Conservation (phyloP, 2,797 vertebrate species). For the Prunella strophiata region DNA sequence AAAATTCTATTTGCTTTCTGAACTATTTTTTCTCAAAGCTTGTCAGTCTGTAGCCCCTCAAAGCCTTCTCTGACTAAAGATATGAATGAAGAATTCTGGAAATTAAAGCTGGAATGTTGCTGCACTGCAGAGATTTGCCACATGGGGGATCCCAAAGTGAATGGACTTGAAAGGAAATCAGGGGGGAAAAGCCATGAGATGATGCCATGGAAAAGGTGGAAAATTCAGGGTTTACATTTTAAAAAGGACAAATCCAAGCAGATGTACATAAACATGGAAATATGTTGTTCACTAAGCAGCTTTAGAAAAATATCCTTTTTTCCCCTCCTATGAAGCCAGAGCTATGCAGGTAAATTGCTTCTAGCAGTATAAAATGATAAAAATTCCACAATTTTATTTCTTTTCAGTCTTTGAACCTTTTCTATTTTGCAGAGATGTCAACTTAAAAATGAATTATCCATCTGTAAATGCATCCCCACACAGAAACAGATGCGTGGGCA, state of each 20-base stretch:
- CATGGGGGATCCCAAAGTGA: constrained; percentile 52
- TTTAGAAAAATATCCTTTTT: not conserved
- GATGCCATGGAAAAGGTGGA: not conserved
- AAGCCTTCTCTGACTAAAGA: not conserved
- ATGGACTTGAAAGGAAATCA: not conserved
- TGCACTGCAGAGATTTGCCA: constrained; percentile 57
- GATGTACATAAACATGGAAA: not conserved
- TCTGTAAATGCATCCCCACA: not conserved
- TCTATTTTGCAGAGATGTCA: not conserved
- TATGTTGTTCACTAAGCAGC: not conserved
- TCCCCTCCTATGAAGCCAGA: not conserved
- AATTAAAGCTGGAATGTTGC: not conserved
- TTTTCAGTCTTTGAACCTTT: not conserved
- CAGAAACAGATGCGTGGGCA: fast-evolving
- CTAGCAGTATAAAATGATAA: not conserved
- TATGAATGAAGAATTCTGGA: not conserved
- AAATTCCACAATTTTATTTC: fast-evolving
- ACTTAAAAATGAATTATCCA: not conserved
- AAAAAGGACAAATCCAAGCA: not conserved
- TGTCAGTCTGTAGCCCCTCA: not conserved
- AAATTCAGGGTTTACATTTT: not conserved
- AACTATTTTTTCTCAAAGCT: not conserved
- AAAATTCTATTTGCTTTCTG: not conserved
- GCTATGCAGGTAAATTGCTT: not conserved
- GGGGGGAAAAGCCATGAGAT: not conserved